Percentiles rank a stretch among this genome's conserved stretches.
These are phyloP conservation scores for Scelioninae gen. 1 DNA, from an alignment of 2,888 invertebrate species.

Conservation along the genomic window DNA sequence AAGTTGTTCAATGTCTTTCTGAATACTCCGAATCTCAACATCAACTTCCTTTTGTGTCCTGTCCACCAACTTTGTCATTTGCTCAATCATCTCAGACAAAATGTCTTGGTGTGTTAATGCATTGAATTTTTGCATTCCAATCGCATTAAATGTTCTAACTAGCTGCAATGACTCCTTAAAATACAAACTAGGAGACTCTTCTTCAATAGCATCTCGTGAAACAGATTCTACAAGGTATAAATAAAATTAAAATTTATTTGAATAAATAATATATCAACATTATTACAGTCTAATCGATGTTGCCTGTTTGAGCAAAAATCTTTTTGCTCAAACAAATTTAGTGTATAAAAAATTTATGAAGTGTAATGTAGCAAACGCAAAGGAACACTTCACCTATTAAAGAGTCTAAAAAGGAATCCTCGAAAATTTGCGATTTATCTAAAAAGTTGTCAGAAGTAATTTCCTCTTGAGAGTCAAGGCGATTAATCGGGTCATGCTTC, in stretches of 20 bases:
- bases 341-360: neutral
- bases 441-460: slow-evolving; percentile 69
- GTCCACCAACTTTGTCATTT: slow-evolving; percentile 85
- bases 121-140: slow-evolving; percentile 88
- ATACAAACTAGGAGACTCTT: slow-evolving; percentile 86
- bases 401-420: slow-evolving; percentile 74
- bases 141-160: slow-evolving; percentile 86
- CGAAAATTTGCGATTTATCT: slow-evolving; percentile 70
- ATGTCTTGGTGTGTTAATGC: slow-evolving; percentile 87
- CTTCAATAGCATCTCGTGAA: no score
- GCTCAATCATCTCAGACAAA: slow-evolving; percentile 85
- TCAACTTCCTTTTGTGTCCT: slow-evolving; percentile 84
- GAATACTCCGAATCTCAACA: slow-evolving; percentile 82
- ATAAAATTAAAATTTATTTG: no score
- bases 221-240: no score
- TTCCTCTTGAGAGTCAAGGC: slow-evolving; percentile 64
- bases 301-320: no score
- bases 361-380: neutral
- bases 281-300: no score
- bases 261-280: no score
- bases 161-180: slow-evolving; percentile 86
- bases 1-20: slow-evolving; percentile 83
- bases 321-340: neutral
- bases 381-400: slow-evolving; percentile 73
- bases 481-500: slow-evolving; percentile 84